Conservation (phyloP, 2,797 vertebrate genomes). For the Rhinoraja longicauda region DNA sequence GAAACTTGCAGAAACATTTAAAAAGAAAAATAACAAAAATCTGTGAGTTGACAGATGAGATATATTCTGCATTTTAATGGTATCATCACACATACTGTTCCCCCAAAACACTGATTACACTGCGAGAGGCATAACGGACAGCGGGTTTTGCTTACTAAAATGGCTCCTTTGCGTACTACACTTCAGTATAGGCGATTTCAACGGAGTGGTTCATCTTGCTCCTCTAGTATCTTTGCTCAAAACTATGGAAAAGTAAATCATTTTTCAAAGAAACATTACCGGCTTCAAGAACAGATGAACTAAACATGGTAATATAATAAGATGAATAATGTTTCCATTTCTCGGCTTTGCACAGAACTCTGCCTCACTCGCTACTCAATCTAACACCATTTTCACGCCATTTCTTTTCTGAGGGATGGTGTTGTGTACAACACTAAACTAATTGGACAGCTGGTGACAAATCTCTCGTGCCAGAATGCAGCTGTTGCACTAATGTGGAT, state of each 20-base stretch:
- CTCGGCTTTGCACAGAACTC: constrained; percentile 6
- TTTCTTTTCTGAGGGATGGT: constrained; percentile 27
- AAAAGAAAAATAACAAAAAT: no score
- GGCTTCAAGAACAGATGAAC: neutral
- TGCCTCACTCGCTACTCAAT: neutral
- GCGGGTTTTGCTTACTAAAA: no score
- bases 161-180: no score
- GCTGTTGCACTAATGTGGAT: neutral
- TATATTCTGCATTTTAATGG: no score
- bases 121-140: no score
- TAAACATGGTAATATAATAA: neutral
- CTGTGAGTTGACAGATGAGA: no score
- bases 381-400: neutral
- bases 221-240: no score
- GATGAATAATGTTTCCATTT: constrained; percentile 21
- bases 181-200: no score
- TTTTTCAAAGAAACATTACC: neutral
- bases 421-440: neutral
- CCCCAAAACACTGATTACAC: no score
- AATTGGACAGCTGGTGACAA: constrained; percentile 4
- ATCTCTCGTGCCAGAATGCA: neutral
- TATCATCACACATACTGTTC: no score
- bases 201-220: no score
- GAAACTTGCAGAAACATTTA: no score
- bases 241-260: neutral